phyloP scores from a whole-genome alignment of 2,797 vertebrate genomes.

The Labroides dimidiatus region DNA sequence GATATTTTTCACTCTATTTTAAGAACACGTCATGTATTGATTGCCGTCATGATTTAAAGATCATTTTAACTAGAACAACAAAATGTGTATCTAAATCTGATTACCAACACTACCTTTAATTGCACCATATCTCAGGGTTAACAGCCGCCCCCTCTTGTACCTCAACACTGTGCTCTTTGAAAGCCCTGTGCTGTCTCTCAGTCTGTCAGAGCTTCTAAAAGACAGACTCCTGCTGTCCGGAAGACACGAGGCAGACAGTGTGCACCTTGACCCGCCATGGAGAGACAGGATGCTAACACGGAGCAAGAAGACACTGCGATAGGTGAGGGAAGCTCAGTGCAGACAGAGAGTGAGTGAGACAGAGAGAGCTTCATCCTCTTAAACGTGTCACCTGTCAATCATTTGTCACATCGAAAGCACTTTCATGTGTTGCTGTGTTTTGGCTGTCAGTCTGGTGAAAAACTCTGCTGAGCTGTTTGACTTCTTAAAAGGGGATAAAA shows the following conservation, averaged over 20 bases:
- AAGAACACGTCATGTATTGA: no score
- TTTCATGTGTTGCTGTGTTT: slow-evolving; percentile 34
- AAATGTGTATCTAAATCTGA: no score
- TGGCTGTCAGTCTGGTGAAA: slow-evolving; percentile 20
- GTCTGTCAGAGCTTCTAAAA: slow-evolving; percentile 16
- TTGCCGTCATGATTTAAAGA: no score
- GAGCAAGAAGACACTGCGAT: slow-evolving; percentile 20
- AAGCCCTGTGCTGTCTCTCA: slow-evolving; percentile 20
- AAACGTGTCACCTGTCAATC: slow-evolving; percentile 59
- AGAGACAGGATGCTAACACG: slow-evolving; percentile 56
- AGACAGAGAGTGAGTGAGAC: not conserved
- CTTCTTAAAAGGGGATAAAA: slow-evolving; percentile 2
- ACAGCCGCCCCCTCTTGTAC: not conserved
- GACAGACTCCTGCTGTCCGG: slow-evolving; percentile 38
- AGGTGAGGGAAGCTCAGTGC: slow-evolving; percentile 22
- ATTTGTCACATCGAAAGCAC: slow-evolving; percentile 48
- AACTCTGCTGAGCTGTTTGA: slow-evolving; percentile 1
- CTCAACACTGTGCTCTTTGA: not conserved
- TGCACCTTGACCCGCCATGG: slow-evolving; percentile 55
- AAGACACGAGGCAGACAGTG: slow-evolving; percentile 54
- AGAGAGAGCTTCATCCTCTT: slow-evolving; percentile 18
- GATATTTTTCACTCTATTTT: no score
- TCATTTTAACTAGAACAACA: no score
- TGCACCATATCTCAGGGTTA: not conserved
- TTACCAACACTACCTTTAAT: no score